Conservation (phyloP, 2,888 invertebrate species). For the Crioceris asparagi region DNA sequence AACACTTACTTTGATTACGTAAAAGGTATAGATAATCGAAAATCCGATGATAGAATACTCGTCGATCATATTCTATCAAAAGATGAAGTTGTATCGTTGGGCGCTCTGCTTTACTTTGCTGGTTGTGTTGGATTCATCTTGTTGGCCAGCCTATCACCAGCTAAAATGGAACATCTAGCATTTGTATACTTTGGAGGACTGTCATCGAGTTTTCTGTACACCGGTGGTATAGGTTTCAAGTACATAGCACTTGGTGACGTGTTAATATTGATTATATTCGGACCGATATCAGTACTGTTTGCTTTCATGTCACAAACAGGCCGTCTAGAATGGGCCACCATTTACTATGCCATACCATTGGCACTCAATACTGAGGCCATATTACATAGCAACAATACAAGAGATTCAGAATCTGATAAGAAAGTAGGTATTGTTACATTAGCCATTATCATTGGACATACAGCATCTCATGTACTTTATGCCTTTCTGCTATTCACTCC, state of each 20-base stretch:
- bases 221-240: conserved; percentile 90
- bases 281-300: conserved; percentile 87
- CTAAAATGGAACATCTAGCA: conserved; percentile 89
- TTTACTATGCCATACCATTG: conserved; percentile 87
- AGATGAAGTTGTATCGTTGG: conserved; percentile 68
- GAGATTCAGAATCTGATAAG: conserved; percentile 80
- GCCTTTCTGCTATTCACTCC: conserved; percentile 83
- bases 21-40: conserved; percentile 87
- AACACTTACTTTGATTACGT: conserved; percentile 94
- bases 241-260: conserved; percentile 93
- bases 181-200: conserved; percentile 91
- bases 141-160: conserved; percentile 58
- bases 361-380: conserved; percentile 93
- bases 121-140: conserved; percentile 53
- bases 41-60: conserved; percentile 86
- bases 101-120: conserved; percentile 75
- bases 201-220: conserved; percentile 92
- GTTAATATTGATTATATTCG: conserved; percentile 83
- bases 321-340: conserved; percentile 77
- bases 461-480: conserved; percentile 83
- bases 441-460: conserved; percentile 86
- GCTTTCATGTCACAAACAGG: conserved; percentile 91
- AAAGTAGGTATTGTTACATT: conserved; percentile 88
- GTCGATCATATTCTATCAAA: conserved; percentile 85
- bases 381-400: conserved; percentile 88